A percentile compares a stretch with the other conserved stretches of the same genome.
phyloP scores from a whole-genome alignment of 2,113 vertebrate species.

The Colinus virginianus region DNA sequence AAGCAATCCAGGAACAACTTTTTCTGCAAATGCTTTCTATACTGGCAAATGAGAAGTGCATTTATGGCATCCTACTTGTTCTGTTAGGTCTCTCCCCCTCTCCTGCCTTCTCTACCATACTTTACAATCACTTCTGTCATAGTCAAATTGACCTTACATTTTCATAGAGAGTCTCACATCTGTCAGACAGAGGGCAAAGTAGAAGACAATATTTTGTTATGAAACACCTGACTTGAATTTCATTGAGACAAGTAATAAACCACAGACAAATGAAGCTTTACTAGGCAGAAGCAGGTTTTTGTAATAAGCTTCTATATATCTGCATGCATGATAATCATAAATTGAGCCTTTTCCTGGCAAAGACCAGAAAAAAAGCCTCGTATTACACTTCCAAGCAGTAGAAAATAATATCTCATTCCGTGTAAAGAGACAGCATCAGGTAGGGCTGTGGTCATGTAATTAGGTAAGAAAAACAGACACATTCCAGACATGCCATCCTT shows the following conservation, averaged over 20 bases:
- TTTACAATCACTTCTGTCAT: neutral
- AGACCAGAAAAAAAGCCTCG: neutral
- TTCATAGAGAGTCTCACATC: conserved; percentile 1
- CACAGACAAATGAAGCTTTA: conserved; percentile 17
- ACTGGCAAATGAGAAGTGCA: neutral
- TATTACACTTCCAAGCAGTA: neutral
- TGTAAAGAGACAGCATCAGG: neutral
- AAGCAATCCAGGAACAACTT: neutral
- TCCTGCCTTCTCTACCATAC: neutral
- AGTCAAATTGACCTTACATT: neutral
- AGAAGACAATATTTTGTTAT: conserved; percentile 20
- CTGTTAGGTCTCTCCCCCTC: neutral
- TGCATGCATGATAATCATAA: neutral
- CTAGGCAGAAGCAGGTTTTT: conserved; percentile 23
- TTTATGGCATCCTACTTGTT: neutral
- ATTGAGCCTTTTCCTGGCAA: neutral
- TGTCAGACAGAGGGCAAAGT: neutral
- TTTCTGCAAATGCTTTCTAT: neutral
- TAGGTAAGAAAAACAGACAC: conserved; percentile 30
- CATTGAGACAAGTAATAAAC: conserved; percentile 37
- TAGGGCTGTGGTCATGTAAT: neutral
- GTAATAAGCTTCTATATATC: neutral
- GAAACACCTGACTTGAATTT: conserved; percentile 60
- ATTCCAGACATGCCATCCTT: conserved; percentile 12
- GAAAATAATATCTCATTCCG: conserved; percentile 2